Percentiles rank a stretch among this genome's conserved stretches.
These are phyloP conservation scores for Zaprionus vittiger DNA, from an alignment of 1,140 invertebrate genomes.

Conservation along the genomic window DNA sequence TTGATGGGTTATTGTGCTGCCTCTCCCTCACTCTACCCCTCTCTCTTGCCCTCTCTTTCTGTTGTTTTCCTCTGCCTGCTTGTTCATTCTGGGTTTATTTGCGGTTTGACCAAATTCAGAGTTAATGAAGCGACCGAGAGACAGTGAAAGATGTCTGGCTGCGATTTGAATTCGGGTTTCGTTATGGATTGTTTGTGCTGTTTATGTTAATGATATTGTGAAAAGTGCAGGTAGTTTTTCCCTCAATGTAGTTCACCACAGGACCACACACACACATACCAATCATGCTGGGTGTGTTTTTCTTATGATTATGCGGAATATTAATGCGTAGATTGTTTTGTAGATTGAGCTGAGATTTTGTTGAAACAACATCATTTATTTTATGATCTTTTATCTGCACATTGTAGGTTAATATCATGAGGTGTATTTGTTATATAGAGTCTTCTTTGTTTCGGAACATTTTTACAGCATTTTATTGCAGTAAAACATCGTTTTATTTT, in stretches of 20 bases:
- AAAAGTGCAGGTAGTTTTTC: constrained; percentile 52
- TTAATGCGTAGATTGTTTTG: not conserved
- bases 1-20: constrained; percentile 14
- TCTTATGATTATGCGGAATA: constrained; percentile 10
- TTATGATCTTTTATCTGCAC: not conserved
- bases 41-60: not conserved
- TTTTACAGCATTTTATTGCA: not conserved
- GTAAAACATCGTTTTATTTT: not conserved
- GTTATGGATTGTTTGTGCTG: constrained; percentile 71
- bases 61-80: not conserved
- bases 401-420: too few species aligned
- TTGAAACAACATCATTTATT: not conserved
- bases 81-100: constrained; percentile 48
- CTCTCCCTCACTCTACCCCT: not conserved
- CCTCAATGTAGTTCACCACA: constrained; percentile 19
- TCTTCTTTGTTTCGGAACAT: too few species aligned
- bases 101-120: constrained; percentile 66
- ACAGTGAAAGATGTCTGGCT: constrained; percentile 54
- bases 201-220: constrained; percentile 72
- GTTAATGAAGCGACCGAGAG: constrained; percentile 66
- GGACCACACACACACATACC: not conserved
- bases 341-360: not conserved
- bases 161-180: constrained; percentile 60
- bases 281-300: not conserved
- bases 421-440: not conserved